Conservation (phyloP, 1,140 invertebrate genomes). For the Cydia fagiglandana region DNA sequence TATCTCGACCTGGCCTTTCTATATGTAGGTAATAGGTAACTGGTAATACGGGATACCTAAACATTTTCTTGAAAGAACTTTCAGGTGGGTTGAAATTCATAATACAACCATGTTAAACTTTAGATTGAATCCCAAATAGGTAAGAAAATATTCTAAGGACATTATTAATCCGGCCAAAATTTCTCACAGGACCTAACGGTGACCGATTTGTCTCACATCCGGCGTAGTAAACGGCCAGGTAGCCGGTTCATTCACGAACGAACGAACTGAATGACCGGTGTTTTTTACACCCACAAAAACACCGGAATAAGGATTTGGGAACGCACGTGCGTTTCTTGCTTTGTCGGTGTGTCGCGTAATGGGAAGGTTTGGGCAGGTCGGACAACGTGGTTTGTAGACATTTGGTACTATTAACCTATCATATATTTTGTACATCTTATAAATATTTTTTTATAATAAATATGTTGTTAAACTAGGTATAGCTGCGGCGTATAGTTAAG, state of each 20-base stretch:
- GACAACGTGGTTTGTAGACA: not conserved
- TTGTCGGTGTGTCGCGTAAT: slow-evolving; percentile 16
- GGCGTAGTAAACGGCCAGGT: slow-evolving; percentile 61
- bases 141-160: slow-evolving; percentile 8
- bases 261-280: slow-evolving; percentile 59
- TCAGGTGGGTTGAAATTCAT: not conserved
- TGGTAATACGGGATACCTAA: not conserved
- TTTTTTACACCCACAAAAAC: slow-evolving; percentile 35
- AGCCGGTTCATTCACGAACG: slow-evolving; percentile 58
- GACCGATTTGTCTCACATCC: slow-evolving; percentile 61
- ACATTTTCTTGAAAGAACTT: not conserved
- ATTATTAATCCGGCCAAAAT: slow-evolving; percentile 12
- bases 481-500: too few species aligned
- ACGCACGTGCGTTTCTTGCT: slow-evolving; percentile 36
- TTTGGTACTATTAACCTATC: not conserved
- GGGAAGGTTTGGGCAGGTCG: slow-evolving; percentile 3
- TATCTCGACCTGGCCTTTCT: not conserved
- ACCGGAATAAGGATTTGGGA: slow-evolving; percentile 33
- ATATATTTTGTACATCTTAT: not conserved
- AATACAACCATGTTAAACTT: not conserved
- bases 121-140: not conserved
- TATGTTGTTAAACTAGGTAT: too few species aligned
- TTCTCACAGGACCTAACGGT: slow-evolving; percentile 57
- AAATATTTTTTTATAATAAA: too few species aligned
- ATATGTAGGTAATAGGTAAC: not conserved